Conservation (phyloP, 2,113 vertebrate species). For the Ammodramus savannarum region DNA sequence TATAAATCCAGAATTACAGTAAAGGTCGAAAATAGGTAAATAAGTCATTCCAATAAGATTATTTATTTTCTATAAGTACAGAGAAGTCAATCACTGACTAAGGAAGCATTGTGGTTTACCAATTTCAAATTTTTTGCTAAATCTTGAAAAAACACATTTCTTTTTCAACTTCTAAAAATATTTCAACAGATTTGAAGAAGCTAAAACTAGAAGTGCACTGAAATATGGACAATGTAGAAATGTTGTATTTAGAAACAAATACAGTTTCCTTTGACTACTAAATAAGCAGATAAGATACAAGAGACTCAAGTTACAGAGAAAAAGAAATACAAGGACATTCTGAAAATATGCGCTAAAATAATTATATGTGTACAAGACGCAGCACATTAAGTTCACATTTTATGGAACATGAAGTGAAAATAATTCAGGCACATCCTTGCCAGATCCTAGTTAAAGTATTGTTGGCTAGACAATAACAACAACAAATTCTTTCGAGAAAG, state of each 20-base stretch:
- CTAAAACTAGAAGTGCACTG: background rate
- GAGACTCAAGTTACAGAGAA: background rate
- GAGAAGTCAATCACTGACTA: background rate
- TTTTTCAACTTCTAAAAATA: background rate
- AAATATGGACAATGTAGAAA: background rate
- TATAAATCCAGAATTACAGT: background rate
- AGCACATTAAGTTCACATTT: background rate
- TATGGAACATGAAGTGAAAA: background rate
- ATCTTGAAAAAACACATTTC: background rate
- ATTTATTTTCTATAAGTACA: background rate
- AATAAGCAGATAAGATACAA: background rate
- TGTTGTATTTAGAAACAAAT: background rate
- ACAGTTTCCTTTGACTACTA: background rate
- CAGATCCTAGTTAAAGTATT: background rate
- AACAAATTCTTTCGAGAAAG: background rate
- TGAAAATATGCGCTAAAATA: background rate
- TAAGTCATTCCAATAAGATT: background rate
- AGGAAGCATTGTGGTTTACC: background rate
- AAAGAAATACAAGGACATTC: background rate
- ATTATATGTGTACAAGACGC: background rate
- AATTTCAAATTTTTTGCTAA: background rate
- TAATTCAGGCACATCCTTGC: background rate
- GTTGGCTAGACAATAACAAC: background rate
- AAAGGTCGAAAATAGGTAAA: background rate
- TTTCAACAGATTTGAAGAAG: background rate